A percentile compares a stretch with the other conserved stretches of the same genome.
Conservation (phyloP, 2,888 invertebrate genomes). For the Cheilosia impressa region DNA sequence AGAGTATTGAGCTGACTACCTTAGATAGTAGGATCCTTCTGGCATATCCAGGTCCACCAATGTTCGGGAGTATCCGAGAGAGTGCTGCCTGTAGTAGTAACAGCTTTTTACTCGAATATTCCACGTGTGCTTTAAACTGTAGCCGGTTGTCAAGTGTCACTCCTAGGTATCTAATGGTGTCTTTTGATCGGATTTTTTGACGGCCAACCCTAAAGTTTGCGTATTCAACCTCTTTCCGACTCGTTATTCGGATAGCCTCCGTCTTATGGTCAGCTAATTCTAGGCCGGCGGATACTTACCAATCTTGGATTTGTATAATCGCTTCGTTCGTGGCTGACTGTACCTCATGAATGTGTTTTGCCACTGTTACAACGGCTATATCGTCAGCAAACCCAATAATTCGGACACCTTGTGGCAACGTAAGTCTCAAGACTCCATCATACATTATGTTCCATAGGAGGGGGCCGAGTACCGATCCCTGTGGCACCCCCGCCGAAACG, state of each 20-base stretch:
- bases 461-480: too few relatives aligned
- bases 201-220: too few relatives aligned
- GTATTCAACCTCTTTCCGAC: not conserved
- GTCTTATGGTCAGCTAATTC: slow-evolving; percentile 4
- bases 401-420: too few relatives aligned
- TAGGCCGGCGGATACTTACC: not conserved
- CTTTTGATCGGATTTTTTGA: too few relatives aligned
- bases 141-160: too few relatives aligned
- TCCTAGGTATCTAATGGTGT: too few relatives aligned
- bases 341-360: not conserved
- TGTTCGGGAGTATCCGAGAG: slow-evolving; percentile 1
- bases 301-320: too few relatives aligned
- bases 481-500: too few relatives aligned
- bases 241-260: not conserved
- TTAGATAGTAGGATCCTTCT: not conserved
- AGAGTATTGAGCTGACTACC: not conserved
- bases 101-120: too few relatives aligned
- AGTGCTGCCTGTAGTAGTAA: not conserved
- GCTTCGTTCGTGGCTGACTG: not conserved
- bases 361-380: not conserved
- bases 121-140: too few relatives aligned
- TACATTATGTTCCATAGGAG: too few relatives aligned
- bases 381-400: not conserved
- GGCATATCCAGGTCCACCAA: not conserved
- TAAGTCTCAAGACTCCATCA: too few relatives aligned